phyloP scores from a whole-genome alignment of 1,140 invertebrate genomes.

The Diplogasteroides magnus region DNA sequence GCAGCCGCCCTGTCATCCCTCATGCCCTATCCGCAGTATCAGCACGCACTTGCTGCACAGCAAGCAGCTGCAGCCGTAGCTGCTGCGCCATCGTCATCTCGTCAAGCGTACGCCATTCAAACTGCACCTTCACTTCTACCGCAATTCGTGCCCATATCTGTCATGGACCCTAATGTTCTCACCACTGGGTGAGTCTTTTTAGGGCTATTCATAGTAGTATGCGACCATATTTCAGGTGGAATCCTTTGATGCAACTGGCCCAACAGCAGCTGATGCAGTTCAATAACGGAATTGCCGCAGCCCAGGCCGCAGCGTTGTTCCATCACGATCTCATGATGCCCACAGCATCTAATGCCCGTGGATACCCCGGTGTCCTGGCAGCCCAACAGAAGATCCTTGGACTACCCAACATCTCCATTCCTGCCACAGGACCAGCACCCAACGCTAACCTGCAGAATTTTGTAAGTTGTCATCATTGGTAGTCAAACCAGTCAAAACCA shows the following conservation, averaged over 20 bases:
- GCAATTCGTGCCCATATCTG: constrained; percentile 42
- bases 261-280: constrained; percentile 3
- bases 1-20: too few species aligned
- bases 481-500: too few species aligned
- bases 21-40: too few species aligned
- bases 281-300: constrained; percentile 5
- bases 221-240: too few species aligned
- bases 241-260: not conserved
- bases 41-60: not conserved
- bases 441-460: too few species aligned
- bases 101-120: constrained; percentile 35
- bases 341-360: too few species aligned
- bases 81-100: constrained; percentile 29
- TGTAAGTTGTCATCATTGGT: too few species aligned
- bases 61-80: constrained; percentile 12
- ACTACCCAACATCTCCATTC: too few species aligned
- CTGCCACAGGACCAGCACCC: not conserved
- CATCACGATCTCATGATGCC: not conserved
- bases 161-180: constrained; percentile 33
- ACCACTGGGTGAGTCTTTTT: constrained; percentile 3
- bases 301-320: constrained; percentile 3
- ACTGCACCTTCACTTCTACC: constrained; percentile 28
- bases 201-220: too few species aligned
- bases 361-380: too few species aligned
- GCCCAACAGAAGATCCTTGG: constrained; percentile 9